Conservation (phyloP, 2,888 invertebrate genomes). For the Drosophila niveifrons region DNA sequence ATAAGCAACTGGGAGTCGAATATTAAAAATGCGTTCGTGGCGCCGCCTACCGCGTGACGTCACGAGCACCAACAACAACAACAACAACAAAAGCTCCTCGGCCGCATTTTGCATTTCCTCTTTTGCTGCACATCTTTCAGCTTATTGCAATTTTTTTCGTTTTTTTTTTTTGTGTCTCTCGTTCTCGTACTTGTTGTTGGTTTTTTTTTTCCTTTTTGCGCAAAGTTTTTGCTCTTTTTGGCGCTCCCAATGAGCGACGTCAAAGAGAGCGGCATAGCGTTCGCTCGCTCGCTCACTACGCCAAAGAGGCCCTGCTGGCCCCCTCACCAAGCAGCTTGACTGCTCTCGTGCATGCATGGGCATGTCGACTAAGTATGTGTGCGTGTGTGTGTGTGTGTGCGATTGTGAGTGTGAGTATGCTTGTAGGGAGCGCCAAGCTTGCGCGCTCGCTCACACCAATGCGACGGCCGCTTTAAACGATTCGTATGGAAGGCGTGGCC, state of each 20-base stretch:
- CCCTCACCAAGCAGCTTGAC: conserved; percentile 36
- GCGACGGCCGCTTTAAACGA: conserved; percentile 37
- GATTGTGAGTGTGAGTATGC: conserved; percentile 28
- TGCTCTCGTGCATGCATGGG: conserved; percentile 30
- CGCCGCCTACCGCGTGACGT: conserved; percentile 79
- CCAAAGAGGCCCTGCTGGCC: conserved; percentile 11
- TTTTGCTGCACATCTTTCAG: conserved; percentile 62
- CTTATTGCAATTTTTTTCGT: conserved; percentile 47
- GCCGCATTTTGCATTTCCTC: conserved; percentile 71
- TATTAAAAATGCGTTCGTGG: conserved; percentile 80
- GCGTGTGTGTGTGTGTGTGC: conserved; percentile 16
- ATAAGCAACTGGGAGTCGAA: conserved; percentile 47
- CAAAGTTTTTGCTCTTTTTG: conserved; percentile 62
- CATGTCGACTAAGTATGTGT: conserved; percentile 20
- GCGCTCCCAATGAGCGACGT: conserved; percentile 55
- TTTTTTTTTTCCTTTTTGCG: conserved; percentile 31
- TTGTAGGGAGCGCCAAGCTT: conserved; percentile 68
- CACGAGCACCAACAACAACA: conserved; percentile 52
- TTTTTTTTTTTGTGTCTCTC: conserved; percentile 22
- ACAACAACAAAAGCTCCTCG: conserved; percentile 27
- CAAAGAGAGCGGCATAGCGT: conserved; percentile 57
- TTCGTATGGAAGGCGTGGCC: conserved; percentile 67
- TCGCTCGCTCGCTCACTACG: conserved; percentile 35
- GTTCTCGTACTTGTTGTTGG: conserved; percentile 13
- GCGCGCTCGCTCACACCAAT: conserved; percentile 68